These are phyloP conservation scores for Ceyx melanurus DNA, from an alignment of 2,113 vertebrate species.

Conservation along the genomic window DNA sequence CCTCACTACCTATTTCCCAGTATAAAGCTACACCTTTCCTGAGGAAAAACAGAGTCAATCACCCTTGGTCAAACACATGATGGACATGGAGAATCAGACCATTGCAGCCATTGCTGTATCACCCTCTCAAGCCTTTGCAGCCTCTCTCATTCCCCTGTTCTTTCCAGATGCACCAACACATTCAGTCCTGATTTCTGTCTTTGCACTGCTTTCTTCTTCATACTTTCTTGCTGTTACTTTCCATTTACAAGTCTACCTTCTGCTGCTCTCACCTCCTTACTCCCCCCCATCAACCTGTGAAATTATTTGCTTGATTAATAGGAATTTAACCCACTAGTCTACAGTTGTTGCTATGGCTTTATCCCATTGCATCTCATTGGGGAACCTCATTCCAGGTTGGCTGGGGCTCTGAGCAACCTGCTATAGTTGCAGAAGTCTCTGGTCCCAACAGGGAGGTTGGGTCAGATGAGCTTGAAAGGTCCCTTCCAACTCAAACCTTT, in stretches of 20 bases:
- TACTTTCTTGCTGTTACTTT: not conserved
- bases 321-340: not conserved
- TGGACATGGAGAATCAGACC: fast-evolving
- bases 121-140: not conserved
- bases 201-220: not conserved
- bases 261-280: not conserved
- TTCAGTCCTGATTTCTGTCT: not conserved
- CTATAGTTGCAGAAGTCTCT: too few relatives aligned
- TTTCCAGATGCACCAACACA: not conserved
- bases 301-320: not conserved
- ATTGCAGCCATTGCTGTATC: not conserved
- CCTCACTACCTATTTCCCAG: not conserved
- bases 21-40: not conserved
- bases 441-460: too few relatives aligned
- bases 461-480: too few relatives aligned
- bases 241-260: not conserved
- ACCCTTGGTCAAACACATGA: fast-evolving
- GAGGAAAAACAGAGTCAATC: not conserved
- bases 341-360: not conserved
- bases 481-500: too few relatives aligned
- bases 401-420: too few relatives aligned
- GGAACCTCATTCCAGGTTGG: too few relatives aligned
- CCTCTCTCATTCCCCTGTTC: not conserved
- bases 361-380: not conserved
- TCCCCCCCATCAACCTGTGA: not conserved